Percentiles rank a stretch among this genome's conserved stretches.
These are phyloP conservation scores for Epirrhoe tristata DNA, from an alignment of 2,888 invertebrate species.

Conservation along the genomic window DNA sequence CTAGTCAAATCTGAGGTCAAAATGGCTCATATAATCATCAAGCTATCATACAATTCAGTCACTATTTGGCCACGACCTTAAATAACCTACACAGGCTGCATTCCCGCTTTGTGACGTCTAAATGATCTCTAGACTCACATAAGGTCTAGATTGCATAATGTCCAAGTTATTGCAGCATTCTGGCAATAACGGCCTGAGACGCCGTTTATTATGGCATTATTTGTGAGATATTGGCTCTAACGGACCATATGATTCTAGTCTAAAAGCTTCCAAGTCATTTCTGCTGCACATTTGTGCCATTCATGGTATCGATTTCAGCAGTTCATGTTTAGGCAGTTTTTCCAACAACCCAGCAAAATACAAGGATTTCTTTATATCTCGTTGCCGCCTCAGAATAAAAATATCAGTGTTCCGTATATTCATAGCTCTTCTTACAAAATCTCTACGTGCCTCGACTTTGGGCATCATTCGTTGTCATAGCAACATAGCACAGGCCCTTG, in stretches of 20 bases:
- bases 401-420: too few relatives aligned
- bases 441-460: too few relatives aligned
- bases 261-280: background rate
- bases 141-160: conserved; percentile 38
- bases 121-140: background rate
- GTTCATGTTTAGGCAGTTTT: background rate
- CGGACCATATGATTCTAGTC: background rate
- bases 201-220: conserved; percentile 32
- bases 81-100: background rate
- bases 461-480: too few relatives aligned
- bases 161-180: conserved; percentile 38
- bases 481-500: too few relatives aligned
- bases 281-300: conserved; percentile 2
- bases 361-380: too few relatives aligned
- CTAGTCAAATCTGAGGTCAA: too few relatives aligned
- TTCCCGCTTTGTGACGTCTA: background rate
- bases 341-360: background rate
- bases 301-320: background rate
- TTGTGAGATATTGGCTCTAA: conserved; percentile 19
- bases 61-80: too few relatives aligned
- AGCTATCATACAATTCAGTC: too few relatives aligned
- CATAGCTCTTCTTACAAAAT: too few relatives aligned
- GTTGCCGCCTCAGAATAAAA: too few relatives aligned
- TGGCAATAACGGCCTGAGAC: conserved; percentile 28
- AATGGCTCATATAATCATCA: too few relatives aligned